Evolutionary conservation across 2,888 invertebrate genomes (phyloP).

Genomic region (Scaptomyza reducta): DNA sequence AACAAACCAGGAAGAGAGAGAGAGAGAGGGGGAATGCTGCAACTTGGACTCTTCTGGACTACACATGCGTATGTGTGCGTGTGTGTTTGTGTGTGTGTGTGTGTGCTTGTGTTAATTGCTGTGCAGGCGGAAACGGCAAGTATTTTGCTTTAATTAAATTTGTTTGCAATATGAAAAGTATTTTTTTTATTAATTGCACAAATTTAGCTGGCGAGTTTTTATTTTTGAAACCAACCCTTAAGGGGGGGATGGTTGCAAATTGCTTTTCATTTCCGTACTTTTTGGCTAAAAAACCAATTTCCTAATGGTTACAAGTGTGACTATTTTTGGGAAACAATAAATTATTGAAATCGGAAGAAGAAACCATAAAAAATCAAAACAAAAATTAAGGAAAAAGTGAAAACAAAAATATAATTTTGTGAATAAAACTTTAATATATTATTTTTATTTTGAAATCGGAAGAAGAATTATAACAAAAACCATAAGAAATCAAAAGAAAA

Average conservation of each 20-base stretch:
- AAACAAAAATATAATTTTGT: too few species aligned
- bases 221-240: conserved; percentile 31
- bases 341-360: conserved; percentile 27
- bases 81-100: conserved; percentile 7
- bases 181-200: conserved; percentile 46
- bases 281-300: conserved; percentile 38
- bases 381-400: background rate
- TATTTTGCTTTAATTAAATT: conserved; percentile 70
- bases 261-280: conserved; percentile 17
- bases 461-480: too few species aligned
- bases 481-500: too few species aligned
- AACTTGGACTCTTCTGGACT: conserved; percentile 30
- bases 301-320: conserved; percentile 55
- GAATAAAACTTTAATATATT: too few species aligned
- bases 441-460: too few species aligned
- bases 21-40: background rate
- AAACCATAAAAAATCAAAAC: too few species aligned
- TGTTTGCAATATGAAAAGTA: conserved; percentile 42
- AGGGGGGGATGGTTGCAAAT: background rate
- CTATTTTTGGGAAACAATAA: conserved; percentile 58
- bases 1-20: background rate
- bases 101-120: conserved; percentile 55
- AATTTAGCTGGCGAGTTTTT: conserved; percentile 12
- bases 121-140: conserved; percentile 53
- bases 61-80: conserved; percentile 30